Percentiles rank a stretch among this genome's conserved stretches.
Evolutionary conservation across 2,113 vertebrate species (phyloP).

Genomic region (Peromyscus leucopus): DNA sequence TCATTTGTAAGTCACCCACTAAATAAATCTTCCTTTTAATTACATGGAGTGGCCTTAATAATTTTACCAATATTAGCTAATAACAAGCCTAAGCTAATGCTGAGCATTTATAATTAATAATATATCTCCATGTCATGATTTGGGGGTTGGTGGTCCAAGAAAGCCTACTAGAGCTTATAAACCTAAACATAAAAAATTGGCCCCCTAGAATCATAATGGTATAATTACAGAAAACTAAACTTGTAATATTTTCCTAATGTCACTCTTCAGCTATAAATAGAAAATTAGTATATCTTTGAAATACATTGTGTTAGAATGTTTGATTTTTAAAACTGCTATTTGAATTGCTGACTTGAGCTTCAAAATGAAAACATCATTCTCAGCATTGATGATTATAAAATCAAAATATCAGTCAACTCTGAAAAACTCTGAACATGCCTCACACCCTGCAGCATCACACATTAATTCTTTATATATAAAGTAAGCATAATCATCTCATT

Average conservation of each 20-base stretch:
- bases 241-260: not conserved
- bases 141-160: too few relatives aligned
- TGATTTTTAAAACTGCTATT: not conserved
- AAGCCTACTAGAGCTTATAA: too few relatives aligned
- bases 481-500: not conserved
- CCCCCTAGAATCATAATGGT: not conserved
- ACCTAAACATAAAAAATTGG: not conserved
- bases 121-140: too few relatives aligned
- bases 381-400: not conserved
- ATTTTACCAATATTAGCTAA: too few relatives aligned
- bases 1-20: too few relatives aligned
- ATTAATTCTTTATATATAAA: not conserved
- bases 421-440: not conserved
- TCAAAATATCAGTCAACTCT: not conserved
- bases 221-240: not conserved
- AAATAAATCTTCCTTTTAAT: too few relatives aligned
- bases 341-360: not conserved
- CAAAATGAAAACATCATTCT: not conserved
- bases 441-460: not conserved
- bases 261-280: not conserved
- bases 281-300: not conserved
- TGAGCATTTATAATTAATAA: too few relatives aligned
- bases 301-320: not conserved
- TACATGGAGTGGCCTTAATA: too few relatives aligned
- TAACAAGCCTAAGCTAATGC: too few relatives aligned